Evolutionary conservation across 2,888 invertebrate species (phyloP).

Genomic region (Melanchra persicariae): DNA sequence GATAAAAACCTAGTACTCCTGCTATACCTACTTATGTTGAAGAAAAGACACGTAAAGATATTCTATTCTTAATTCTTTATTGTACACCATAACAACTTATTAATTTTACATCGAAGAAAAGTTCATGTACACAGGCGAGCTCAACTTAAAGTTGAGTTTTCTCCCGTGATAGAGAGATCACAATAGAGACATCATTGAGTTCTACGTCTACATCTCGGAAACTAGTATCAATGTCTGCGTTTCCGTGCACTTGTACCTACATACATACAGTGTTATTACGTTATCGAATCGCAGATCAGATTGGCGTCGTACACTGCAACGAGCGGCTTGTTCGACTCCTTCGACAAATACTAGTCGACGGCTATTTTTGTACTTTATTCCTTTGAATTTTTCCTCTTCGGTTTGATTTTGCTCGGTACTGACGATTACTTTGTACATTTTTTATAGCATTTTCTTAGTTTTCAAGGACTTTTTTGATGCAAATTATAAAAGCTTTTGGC

Average conservation of each 20-base stretch:
- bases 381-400: constrained; percentile 40
- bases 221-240: constrained; percentile 23
- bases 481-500: too few relatives aligned
- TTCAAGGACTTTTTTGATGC: neutral
- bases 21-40: too few relatives aligned
- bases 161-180: too few relatives aligned
- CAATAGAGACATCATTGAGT: neutral
- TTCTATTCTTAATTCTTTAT: too few relatives aligned
- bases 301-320: constrained; percentile 32
- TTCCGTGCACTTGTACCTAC: constrained; percentile 18
- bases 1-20: too few relatives aligned
- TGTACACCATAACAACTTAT: too few relatives aligned
- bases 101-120: too few relatives aligned
- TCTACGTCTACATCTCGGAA: neutral
- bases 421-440: constrained; percentile 9
- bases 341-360: constrained; percentile 54
- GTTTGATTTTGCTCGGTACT: constrained; percentile 12
- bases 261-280: constrained; percentile 38
- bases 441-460: constrained; percentile 1
- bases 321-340: constrained; percentile 59
- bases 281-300: constrained; percentile 44
- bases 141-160: too few relatives aligned
- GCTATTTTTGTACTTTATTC: constrained; percentile 52
- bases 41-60: too few relatives aligned
- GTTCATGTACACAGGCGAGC: too few relatives aligned